Conservation (phyloP, 2,113 vertebrate genomes). For the Poeciliopsis turrubarensis region DNA sequence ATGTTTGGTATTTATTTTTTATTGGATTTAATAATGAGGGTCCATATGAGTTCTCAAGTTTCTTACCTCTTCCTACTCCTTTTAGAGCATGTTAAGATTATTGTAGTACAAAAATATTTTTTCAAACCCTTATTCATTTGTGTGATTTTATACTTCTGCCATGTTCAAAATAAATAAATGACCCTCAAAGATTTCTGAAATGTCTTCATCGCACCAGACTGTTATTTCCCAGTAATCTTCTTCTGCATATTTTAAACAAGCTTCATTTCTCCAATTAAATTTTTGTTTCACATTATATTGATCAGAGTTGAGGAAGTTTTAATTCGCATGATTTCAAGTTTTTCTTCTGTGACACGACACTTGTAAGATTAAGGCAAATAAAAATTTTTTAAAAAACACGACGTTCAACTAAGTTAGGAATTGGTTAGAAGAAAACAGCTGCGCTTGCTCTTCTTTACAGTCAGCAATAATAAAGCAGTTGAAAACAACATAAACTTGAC, state of each 20-base stretch:
- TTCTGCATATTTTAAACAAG: neutral
- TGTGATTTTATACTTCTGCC: too few species aligned
- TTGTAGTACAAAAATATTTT: too few species aligned
- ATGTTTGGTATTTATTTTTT: too few species aligned
- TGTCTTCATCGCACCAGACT: neutral
- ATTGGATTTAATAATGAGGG: too few species aligned
- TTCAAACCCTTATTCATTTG: too few species aligned
- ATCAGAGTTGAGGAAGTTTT: neutral
- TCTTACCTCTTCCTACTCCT: too few species aligned
- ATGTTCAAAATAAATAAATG: too few species aligned
- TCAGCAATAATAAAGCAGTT: neutral
- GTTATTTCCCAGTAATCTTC: neutral
- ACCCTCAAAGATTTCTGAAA: too few species aligned
- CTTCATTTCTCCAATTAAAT: neutral
- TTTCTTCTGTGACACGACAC: neutral
- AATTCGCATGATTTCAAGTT: neutral
- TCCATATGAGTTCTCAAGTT: too few species aligned
- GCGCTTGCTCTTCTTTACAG: neutral
- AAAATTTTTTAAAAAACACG: neutral
- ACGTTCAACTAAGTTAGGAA: neutral
- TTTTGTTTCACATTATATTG: neutral
- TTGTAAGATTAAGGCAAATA: neutral
- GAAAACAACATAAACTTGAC: neutral
- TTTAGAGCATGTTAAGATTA: too few species aligned
- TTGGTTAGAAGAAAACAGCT: neutral